phyloP scores from a whole-genome alignment of 2,113 vertebrate genomes.

The Talpa occidentalis region DNA sequence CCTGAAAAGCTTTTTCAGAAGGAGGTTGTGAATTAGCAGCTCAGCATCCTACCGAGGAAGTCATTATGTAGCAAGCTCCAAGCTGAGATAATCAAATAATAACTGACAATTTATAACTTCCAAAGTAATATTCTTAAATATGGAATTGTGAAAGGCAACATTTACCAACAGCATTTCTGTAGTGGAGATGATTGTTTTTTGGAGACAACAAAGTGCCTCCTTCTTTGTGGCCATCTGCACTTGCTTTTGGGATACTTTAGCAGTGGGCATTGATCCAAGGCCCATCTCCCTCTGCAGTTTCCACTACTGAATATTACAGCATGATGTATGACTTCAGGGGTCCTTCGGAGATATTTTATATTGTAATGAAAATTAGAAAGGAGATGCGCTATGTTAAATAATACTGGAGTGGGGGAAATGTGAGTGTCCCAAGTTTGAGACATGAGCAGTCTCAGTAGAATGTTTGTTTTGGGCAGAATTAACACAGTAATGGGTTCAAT shows the following conservation, averaged over 20 bases:
- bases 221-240: not conserved
- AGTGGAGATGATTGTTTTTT: conserved; percentile 40
- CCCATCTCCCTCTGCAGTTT: not conserved
- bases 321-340: not conserved
- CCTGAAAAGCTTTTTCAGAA: conserved; percentile 71
- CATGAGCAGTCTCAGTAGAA: not conserved
- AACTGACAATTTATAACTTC: conserved; percentile 67
- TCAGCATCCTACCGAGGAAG: conserved; percentile 54
- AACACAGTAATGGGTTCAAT: not conserved
- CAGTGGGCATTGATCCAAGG: not conserved
- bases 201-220: not conserved
- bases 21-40: conserved; percentile 66
- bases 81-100: conserved; percentile 64
- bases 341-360: not conserved
- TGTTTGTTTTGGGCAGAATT: not conserved
- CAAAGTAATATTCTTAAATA: conserved; percentile 74
- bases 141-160: not conserved
- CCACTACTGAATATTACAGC: not conserved
- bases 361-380: not conserved
- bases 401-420: not conserved
- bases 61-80: conserved; percentile 59
- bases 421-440: not conserved
- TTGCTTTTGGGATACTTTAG: not conserved
- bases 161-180: not conserved
- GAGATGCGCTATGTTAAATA: not conserved